Conservation (phyloP, 2,888 invertebrate species). For the Agrochola litura region DNA sequence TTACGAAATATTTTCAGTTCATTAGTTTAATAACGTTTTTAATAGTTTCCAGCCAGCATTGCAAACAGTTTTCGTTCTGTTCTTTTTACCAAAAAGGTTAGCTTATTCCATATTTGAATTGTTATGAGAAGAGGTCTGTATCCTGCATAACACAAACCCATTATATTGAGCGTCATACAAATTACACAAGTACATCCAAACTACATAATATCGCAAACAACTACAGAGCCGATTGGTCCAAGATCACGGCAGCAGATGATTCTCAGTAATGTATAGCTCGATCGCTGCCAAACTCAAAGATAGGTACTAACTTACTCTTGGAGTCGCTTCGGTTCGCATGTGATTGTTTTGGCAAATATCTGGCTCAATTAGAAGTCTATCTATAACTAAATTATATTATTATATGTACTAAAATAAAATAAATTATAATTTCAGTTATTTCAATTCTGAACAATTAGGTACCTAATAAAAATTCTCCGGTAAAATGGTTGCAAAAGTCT, state of each 20-base stretch:
- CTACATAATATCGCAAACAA: constrained; percentile 39
- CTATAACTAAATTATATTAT: constrained; percentile 40
- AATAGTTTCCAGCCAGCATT: constrained; percentile 14
- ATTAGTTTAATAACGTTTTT: background rate
- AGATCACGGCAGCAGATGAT: constrained; percentile 40
- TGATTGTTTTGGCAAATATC: constrained; percentile 59
- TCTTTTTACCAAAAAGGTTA: background rate
- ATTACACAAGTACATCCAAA: constrained; percentile 12
- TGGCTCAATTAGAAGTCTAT: constrained; percentile 53
- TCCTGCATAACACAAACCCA: too few relatives aligned
- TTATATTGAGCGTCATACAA: constrained; percentile 12
- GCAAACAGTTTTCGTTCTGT: background rate
- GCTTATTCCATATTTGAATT: background rate
- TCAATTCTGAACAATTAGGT: too few relatives aligned
- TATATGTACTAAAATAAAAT: background rate
- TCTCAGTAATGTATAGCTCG: constrained; percentile 50
- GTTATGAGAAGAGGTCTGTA: background rate
- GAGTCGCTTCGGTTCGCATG: constrained; percentile 36
- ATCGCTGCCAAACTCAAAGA: constrained; percentile 57
- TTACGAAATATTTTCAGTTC: background rate
- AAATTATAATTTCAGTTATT: background rate
- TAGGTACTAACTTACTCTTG: constrained; percentile 46
- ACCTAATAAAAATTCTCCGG: background rate
- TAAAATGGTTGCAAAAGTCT: background rate
- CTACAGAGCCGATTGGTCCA: constrained; percentile 28